A percentile compares a stretch with the other conserved stretches of the same genome.
phyloP scores from a whole-genome alignment of 2,113 vertebrate species.

The Amphiprion percula region DNA sequence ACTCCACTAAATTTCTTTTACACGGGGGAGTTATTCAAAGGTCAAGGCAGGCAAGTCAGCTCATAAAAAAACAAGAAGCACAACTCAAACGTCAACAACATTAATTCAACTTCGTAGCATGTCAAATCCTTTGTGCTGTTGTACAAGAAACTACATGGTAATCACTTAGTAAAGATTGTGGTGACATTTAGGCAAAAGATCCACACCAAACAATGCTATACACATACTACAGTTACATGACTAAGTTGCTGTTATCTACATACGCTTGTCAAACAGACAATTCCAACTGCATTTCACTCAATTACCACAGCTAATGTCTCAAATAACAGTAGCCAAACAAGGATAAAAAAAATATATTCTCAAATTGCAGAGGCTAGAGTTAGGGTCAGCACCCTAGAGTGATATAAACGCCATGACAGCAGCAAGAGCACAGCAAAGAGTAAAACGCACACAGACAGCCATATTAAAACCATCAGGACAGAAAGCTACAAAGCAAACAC shows the following conservation, averaged over 20 bases:
- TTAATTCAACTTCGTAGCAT: neutral
- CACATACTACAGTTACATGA: too few relatives aligned
- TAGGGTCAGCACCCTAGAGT: neutral
- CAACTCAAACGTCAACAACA: neutral
- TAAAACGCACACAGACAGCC: neutral
- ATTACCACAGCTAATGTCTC: too few relatives aligned
- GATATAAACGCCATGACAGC: neutral
- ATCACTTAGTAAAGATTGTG: neutral
- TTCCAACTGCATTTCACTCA: neutral
- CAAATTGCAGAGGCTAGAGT: neutral
- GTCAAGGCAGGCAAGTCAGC: neutral
- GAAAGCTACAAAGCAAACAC: neutral
- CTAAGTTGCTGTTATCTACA: too few relatives aligned
- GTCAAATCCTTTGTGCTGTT: neutral
- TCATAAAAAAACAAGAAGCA: neutral
- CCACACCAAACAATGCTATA: neutral
- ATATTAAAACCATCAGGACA: neutral
- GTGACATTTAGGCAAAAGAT: neutral
- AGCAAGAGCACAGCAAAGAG: neutral
- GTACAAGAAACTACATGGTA: too few relatives aligned
- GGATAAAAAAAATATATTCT: neutral
- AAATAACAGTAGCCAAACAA: too few relatives aligned
- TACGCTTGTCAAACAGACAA: neutral
- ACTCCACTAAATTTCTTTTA: neutral
- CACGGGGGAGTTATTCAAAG: neutral